A percentile compares a stretch with the other conserved stretches of the same genome.
phyloP scores from a whole-genome alignment of 2,113 vertebrate genomes.

The Chunga burmeisteri region DNA sequence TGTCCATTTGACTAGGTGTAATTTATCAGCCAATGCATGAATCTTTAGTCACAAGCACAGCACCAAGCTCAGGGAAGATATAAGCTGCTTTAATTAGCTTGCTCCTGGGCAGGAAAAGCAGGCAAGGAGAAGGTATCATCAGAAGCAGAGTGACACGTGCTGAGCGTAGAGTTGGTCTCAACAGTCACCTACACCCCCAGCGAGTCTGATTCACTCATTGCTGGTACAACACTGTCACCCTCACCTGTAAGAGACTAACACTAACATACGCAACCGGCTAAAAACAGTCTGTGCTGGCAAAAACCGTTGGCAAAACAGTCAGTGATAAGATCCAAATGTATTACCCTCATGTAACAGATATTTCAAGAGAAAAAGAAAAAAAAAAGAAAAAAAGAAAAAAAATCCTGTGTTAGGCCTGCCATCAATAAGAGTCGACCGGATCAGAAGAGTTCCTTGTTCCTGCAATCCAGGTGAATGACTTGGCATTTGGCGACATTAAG shows the following conservation, averaged over 20 bases:
- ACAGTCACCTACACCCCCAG: background rate
- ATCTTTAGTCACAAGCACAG: background rate
- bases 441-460: background rate
- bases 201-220: background rate
- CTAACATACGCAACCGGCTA: background rate
- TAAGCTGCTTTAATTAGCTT: background rate
- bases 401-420: background rate
- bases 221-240: background rate
- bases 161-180: background rate
- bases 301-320: background rate
- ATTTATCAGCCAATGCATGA: background rate
- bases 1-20: background rate
- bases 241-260: conserved; percentile 12
- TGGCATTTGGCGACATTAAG: background rate
- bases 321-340: background rate
- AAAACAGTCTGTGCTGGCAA: conserved; percentile 9
- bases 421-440: rapidly evolving
- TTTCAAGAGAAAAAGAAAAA: background rate
- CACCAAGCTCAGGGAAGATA: background rate
- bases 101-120: background rate
- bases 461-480: background rate
- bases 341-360: background rate
- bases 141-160: background rate
- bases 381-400: no score
- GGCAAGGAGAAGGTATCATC: background rate